Evolutionary conservation across 2,888 invertebrate genomes (phyloP), one percentile per base, ranked within the genome.

Genomic region (Balanococcus diminutus): DNA sequence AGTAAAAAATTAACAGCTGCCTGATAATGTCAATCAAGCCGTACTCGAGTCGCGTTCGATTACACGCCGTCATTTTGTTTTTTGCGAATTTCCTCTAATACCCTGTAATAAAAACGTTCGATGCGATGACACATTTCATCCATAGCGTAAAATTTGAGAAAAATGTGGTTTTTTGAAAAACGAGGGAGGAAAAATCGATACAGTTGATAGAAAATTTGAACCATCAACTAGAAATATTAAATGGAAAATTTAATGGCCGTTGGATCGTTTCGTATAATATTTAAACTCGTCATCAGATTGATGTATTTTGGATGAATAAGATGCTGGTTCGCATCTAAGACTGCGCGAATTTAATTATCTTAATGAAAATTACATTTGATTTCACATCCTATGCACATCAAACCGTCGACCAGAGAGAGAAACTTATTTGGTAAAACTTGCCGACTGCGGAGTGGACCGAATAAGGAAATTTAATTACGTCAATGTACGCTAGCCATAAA

Each of bases 311-410:
- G n/a, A 46, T 36, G 8, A n/a, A 46, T n/a, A 46, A 46, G 14
- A 9, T 36, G 36, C 16, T 36, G 75, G 14, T 67, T 79, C 36
- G 19, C 8, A 19, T 79, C 75, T 28, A 28, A 79, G 75, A 79
- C 75, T 79, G 19, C 36, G 36, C 36, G 36, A 79, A 79, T 36
- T 79, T 79, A 79, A 79, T 79, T 79, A 79, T 79, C 75, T 19
- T 79, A 79, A 79, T 79, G 75, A 79, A 79, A 79, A 79, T 79
- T 79, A 79, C 75, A 79, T 79, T 36, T 36, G 75, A 79, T 79
- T 79, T 79, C 75, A 79, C 75, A 79, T 36, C 19, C 36, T 36
- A 19, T 79, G 75, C 75, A 36, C 22, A 36, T 79, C 75, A 36
- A n/a, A 79, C 75, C 75, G 22, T 36, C 36, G 9, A 36, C 19